These are phyloP conservation scores for Acronicta alni DNA, from an alignment of 2,888 invertebrate genomes.

Conservation along the genomic window DNA sequence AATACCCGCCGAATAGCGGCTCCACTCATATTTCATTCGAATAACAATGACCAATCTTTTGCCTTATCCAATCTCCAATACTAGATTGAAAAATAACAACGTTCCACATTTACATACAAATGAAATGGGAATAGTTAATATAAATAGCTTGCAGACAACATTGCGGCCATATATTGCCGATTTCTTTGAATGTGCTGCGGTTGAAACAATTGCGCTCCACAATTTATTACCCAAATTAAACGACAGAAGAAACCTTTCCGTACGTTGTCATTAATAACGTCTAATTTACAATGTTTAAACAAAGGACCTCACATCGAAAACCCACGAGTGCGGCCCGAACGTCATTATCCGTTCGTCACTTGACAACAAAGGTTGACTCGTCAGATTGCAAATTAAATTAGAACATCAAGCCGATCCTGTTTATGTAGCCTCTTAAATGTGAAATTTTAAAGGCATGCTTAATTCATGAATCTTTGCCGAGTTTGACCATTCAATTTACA, in stretches of 20 bases:
- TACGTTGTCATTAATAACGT: conserved; percentile 75
- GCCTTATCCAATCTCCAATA: conserved; percentile 77
- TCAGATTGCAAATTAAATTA: conserved; percentile 83
- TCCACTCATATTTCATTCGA: conserved; percentile 81
- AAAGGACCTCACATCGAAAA: conserved; percentile 67
- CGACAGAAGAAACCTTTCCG: conserved; percentile 70
- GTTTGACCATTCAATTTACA: conserved; percentile 86
- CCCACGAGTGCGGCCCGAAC: conserved; percentile 65
- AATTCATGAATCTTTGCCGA: conserved; percentile 84
- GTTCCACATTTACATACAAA: conserved; percentile 52
- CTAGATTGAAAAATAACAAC: conserved; percentile 68
- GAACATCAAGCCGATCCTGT: conserved; percentile 75
- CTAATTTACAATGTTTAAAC: conserved; percentile 73
- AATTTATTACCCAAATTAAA: conserved; percentile 70
- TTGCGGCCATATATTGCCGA: conserved; percentile 31
- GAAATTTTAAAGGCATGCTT: conserved; percentile 82
- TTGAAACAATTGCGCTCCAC: conserved; percentile 59
- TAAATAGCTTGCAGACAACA: conserved; percentile 37
- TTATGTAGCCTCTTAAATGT: conserved; percentile 79
- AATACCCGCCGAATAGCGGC: conserved; percentile 74
- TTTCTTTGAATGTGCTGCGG: conserved; percentile 60
- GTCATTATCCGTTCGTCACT: conserved; percentile 78
- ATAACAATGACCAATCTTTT: conserved; percentile 79
- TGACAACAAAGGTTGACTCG: conserved; percentile 73
- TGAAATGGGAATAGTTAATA: conserved; percentile 44